Base-by-base conservation (phyloP, 2,113 vertebrate genomes). In the Rattus rattus region DNA sequence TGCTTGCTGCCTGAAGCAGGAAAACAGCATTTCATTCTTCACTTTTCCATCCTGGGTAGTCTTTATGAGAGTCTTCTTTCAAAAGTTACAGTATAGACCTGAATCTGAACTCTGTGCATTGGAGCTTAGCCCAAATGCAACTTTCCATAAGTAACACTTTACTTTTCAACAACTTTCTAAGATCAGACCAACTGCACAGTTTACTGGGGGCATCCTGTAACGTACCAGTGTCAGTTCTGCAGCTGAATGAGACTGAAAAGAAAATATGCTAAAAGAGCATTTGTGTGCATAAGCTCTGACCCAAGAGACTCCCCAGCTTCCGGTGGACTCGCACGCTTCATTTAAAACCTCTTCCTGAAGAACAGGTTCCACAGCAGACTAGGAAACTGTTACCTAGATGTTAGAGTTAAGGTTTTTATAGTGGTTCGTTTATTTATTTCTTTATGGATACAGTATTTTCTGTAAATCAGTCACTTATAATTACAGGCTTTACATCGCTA, bases 111-210 rank as follows among this genome's bases (percentile, higher is more conserved):
- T 94, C 5, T 65, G 36, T 75, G 49, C 39, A 54, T 12, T 79
- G 75, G 61, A 96, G 54, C 80, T 20, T 65, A 73, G 92, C 30
- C 92, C 16, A 69, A 83, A 49, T 75, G 52, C 56, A 79, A 22
- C 63, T 92, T 94, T 92, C 24, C 16, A 54, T 70, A 69, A 90
- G 47, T 94, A 19, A 43, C 22, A 54, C 86, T 94, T 79, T 63
- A 5, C 28, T 90, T 83, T 92, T 86, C 36, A 4, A 36, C 70
- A 88, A 39, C 16, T 87, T 96, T n/a, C 20, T 88, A 75, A 7
- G 88, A 47, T 88, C 52, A n/a, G 52, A 79, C 83, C 16, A 61
- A 10, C n/a, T 52, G 30, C 4, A 65, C 72, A 54, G 67, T n/a
- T 81, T 92, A 52, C 47, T 90, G 39, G 39, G 33, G 30, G 52